phyloP scores from a whole-genome alignment of 1,140 invertebrate genomes.

The Brachionus manjavacas region DNA sequence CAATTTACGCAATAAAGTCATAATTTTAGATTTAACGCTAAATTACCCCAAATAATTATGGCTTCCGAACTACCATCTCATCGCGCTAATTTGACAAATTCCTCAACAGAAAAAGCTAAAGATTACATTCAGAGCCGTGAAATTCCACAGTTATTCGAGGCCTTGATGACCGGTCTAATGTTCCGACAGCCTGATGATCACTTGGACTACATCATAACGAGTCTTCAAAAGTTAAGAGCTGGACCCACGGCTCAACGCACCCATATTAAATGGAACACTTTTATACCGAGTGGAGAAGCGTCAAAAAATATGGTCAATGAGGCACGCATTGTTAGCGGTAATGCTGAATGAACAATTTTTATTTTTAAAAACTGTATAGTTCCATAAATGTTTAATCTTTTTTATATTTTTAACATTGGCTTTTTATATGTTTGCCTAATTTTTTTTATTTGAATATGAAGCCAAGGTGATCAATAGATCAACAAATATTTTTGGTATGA shows the following conservation, averaged over 20 bases:
- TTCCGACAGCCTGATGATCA: constrained; percentile 56
- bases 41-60: neutral
- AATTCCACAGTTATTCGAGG: constrained; percentile 57
- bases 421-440: neutral
- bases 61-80: constrained; percentile 35
- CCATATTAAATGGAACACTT: constrained; percentile 40
- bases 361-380: neutral
- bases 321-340: constrained; percentile 34
- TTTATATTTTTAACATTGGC: neutral
- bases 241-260: neutral
- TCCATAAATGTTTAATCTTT: constrained; percentile 21
- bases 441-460: neutral
- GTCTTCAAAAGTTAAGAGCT: constrained; percentile 50
- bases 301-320: neutral
- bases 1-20: neutral
- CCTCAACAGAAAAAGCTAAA: constrained; percentile 52
- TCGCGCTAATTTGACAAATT: constrained; percentile 23
- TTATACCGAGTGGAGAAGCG: neutral
- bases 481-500: constrained; percentile 26
- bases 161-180: constrained; percentile 58
- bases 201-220: constrained; percentile 53
- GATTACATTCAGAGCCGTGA: constrained; percentile 53
- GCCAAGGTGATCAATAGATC: constrained; percentile 29
- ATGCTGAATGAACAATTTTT: neutral
- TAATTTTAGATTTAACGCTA: neutral